Conservation (phyloP, 2,113 vertebrate species). For the Pundamilia nyererei region DNA sequence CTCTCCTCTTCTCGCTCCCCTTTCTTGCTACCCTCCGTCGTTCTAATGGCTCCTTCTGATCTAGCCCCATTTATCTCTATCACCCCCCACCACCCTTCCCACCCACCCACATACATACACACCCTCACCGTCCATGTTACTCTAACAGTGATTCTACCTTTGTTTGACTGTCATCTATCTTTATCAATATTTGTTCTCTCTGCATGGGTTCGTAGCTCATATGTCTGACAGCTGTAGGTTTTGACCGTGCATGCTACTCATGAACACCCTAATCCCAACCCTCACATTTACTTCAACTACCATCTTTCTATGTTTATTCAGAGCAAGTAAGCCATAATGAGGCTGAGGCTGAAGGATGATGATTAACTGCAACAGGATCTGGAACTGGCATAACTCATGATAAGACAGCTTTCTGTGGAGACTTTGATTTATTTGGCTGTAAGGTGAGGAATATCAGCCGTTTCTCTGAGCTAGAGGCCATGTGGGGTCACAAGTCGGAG, state of each 20-base stretch:
- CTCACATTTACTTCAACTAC: not conserved
- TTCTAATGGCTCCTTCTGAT: conserved; percentile 58
- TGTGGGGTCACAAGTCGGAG: conserved; percentile 52
- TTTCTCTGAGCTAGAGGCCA: conserved; percentile 26
- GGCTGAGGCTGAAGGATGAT: conserved; percentile 47
- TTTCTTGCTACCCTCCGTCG: conserved; percentile 35
- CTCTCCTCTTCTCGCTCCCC: conserved; percentile 6
- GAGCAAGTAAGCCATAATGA: conserved; percentile 52
- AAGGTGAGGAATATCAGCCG: conserved; percentile 30
- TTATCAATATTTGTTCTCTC: not conserved
- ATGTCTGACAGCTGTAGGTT: not conserved
- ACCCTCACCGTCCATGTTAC: not conserved
- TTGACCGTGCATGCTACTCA: not conserved
- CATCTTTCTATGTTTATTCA: conserved; percentile 42
- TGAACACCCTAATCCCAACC: not conserved
- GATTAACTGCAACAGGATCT: conserved; percentile 58
- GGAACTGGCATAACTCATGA: conserved; percentile 43
- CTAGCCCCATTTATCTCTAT: conserved; percentile 64
- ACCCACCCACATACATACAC: not conserved
- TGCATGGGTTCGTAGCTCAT: not conserved
- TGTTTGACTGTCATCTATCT: conserved; percentile 49
- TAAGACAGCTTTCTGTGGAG: conserved; percentile 48
- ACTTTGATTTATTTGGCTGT: conserved; percentile 62
- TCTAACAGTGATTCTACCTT: conserved; percentile 4
- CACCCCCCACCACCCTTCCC: not conserved